These are phyloP conservation scores for Alcis repandata DNA, from an alignment of 2,888 invertebrate genomes.

Conservation along the genomic window DNA sequence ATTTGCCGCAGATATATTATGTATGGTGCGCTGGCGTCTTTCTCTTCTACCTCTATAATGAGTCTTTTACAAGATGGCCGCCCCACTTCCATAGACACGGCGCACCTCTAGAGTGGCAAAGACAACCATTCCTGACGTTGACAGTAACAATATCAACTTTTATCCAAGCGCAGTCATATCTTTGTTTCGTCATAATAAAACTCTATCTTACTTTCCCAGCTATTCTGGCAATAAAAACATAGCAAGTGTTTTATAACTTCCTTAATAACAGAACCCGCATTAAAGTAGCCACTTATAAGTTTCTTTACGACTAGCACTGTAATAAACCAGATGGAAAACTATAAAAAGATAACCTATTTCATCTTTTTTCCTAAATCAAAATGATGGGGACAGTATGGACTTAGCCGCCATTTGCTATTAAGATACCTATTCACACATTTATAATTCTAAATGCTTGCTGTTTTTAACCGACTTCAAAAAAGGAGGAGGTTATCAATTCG, in stretches of 20 bases:
- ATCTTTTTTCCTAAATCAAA: conserved; percentile 42
- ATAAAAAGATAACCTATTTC: conserved; percentile 48
- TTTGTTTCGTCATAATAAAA: neutral
- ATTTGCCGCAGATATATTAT: too few relatives aligned
- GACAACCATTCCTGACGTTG: too few relatives aligned
- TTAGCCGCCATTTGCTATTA: neutral
- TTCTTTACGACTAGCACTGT: conserved; percentile 42
- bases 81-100: too few relatives aligned
- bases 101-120: too few relatives aligned
- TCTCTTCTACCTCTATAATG: too few relatives aligned
- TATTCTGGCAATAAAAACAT: conserved; percentile 28
- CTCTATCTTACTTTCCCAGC: conserved; percentile 11
- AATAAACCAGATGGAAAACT: conserved; percentile 51
- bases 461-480: too few relatives aligned
- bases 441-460: too few relatives aligned
- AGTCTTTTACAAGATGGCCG: too few relatives aligned
- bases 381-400: conserved; percentile 24
- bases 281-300: conserved; percentile 45
- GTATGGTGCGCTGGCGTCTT: too few relatives aligned
- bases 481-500: too few relatives aligned
- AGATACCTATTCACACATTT: neutral
- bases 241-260: conserved; percentile 35
- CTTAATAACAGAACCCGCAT: conserved; percentile 33
- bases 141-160: too few relatives aligned
- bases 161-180: too few relatives aligned